phyloP scores from a whole-genome alignment of 2,113 vertebrate species.

The Mungos mungo region DNA sequence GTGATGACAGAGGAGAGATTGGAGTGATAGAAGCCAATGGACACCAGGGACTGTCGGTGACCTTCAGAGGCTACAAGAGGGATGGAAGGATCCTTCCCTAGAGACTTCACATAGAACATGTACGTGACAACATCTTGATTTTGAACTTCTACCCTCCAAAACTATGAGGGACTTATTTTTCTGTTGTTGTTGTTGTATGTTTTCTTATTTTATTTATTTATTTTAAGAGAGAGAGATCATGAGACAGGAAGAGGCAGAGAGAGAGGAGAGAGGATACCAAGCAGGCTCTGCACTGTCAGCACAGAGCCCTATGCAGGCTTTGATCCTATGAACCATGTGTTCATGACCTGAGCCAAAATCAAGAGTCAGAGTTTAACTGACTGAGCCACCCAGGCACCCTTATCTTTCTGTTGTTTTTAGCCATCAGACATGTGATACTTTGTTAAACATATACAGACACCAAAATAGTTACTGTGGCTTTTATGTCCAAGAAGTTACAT shows the following conservation, averaged over 20 bases:
- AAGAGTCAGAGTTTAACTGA: too few relatives aligned
- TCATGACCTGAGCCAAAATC: too few relatives aligned
- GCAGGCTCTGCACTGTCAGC: too few relatives aligned
- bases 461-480: background rate
- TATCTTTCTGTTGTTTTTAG: background rate
- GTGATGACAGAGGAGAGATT: background rate
- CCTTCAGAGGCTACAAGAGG: background rate
- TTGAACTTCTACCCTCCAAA: background rate
- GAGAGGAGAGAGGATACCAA: too few relatives aligned
- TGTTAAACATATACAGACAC: background rate
- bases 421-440: background rate
- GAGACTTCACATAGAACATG: background rate
- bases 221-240: too few relatives aligned
- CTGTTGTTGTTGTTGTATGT: background rate
- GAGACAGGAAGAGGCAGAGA: too few relatives aligned
- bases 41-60: background rate
- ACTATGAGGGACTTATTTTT: background rate
- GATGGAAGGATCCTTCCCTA: background rate
- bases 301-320: too few relatives aligned
- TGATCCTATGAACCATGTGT: too few relatives aligned
- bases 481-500: background rate
- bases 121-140: background rate
- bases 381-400: background rate
- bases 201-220: too few relatives aligned
- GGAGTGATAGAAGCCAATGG: background rate